Base-by-base conservation (phyloP, 2,797 vertebrate genomes). In the Lophura swinhoii region DNA sequence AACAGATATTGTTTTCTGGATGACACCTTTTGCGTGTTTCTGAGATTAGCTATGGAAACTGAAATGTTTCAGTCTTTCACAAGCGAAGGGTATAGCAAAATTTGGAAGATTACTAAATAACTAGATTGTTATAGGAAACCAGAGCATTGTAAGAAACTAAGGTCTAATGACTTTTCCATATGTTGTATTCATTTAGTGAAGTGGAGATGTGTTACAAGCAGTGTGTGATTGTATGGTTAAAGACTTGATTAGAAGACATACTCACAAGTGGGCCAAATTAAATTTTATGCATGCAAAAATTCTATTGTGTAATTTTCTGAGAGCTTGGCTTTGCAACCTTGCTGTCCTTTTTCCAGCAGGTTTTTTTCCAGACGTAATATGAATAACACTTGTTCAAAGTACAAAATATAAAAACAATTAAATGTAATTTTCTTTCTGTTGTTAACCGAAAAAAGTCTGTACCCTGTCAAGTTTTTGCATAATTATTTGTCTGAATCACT, bases 231-330 rank as follows among this genome's bases (percentile, higher is more conserved):
- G 1, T 66, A 37, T 51, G 87, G 84, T 39, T 74, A 16, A 84
- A 91, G 53, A 43, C 33, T 73, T 87, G 35, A 94, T 90, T 82
- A 95, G 53, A 87, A 79, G 31, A 33, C 43, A 60, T 53, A 60
- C 31, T 68, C 41, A 66, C 5, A 92, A 95, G 24, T 9, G 26
- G 15, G 62, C 37, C 72, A 89, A 93, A 93, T 95, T 82, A 90
- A 67, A 43, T 28, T 28, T 51, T 51, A 75, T 43, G 60, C 51
- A 56, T 41, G 64, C 60, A 84, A 91, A 76, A 79, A 70, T 69
- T 82, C 73, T 88, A 80, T 85, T 83, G 64, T 89, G 28, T n/a
- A 72, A 83, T 2, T 1, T 84, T 29, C 72, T 83, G 41, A 76
- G 14, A 87, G 75, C 41, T 58, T 64, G 62, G 68, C 16, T 90